Evolutionary conservation across 2,888 invertebrate species (phyloP).

Genomic region (Dicycla oo): DNA sequence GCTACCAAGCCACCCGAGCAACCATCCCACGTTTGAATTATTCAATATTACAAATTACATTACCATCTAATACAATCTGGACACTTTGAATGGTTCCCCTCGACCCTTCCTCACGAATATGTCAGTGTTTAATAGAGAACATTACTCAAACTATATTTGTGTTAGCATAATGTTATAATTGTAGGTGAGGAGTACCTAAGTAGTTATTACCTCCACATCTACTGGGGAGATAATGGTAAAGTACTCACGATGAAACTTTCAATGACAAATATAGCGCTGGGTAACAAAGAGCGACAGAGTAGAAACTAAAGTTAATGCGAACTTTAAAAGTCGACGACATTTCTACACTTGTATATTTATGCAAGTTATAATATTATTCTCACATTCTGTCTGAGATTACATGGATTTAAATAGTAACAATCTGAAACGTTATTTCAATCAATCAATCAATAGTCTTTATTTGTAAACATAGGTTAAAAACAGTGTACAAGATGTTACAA

Average conservation of each 20-base stretch:
- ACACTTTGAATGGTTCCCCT: slow-evolving; percentile 56
- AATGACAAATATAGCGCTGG: not conserved
- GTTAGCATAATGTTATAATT: slow-evolving; percentile 22
- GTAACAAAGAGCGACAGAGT: slow-evolving; percentile 3
- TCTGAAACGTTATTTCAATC: not conserved
- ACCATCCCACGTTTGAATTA: slow-evolving; percentile 69
- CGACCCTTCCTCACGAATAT: not conserved
- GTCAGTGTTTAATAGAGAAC: slow-evolving; percentile 17
- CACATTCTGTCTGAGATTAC: not conserved
- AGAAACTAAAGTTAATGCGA: slow-evolving; percentile 1
- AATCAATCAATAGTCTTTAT: too few relatives aligned
- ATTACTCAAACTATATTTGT: slow-evolving; percentile 34
- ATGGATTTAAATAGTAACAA: not conserved
- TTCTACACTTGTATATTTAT: slow-evolving; percentile 1
- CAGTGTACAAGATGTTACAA: too few relatives aligned
- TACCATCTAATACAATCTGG: slow-evolving; percentile 70
- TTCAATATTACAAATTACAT: slow-evolving; percentile 76
- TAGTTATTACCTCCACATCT: not conserved
- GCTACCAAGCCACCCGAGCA: slow-evolving; percentile 2
- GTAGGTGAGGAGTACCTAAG: slow-evolving; percentile 7
- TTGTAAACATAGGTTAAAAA: too few relatives aligned
- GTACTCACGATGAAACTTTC: not conserved
- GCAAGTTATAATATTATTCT: not conserved
- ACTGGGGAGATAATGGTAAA: not conserved
- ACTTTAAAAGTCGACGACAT: slow-evolving; percentile 13